Base-by-base conservation (phyloP, 1,140 invertebrate genomes). In the Aphis craccivora region DNA sequence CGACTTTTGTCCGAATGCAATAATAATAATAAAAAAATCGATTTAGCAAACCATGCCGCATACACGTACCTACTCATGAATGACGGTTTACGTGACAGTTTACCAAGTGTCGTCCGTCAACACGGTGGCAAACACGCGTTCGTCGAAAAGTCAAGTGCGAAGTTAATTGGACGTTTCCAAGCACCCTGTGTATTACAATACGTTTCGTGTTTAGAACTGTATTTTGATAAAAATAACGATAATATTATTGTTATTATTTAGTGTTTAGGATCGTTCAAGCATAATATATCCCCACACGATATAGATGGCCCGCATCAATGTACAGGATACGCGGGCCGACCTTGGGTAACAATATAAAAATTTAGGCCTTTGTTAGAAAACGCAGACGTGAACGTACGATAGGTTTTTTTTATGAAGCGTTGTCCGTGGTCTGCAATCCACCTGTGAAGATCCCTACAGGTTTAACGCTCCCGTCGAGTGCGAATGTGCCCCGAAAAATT, bases 221-320 rank as follows among this genome's bases (percentile, higher is more conserved):
- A 76, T 76, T 76, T 76, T 35, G 14, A 76, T n/a, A 67, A 67
- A 18, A n/a, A 67, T 76, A 76, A 76, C 60, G 18, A 76, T 76
- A 76, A 76, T 76, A 76, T 76, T 76, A 76, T 76, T 76, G 60
- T 76, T 76, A n/a, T 76, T n/a, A 18, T 76, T 67, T n/a, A 20
- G 60, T 76, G 60, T 76, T 76, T 76, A 76, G 4, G 18, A 18
- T n/a, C n/a, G 60, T n/a, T 14, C n/a, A 76, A 35, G 14, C n/a
- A n/a, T n/a, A n/a, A n/a, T n/a, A n/a, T 14, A n/a, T 76, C 30
- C 14, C 60, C 14, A 18, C n/a, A 14, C 11, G n/a, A n/a, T 30
- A 30, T n/a, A 76, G 60, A 76, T n/a, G 60, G 14, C 30, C 30
- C 60, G 14, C 14, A 76, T 67, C 60, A 67, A 67, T 18, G 5